A percentile compares a stretch with the other conserved stretches of the same genome.
phyloP scores from a whole-genome alignment of 2,888 invertebrate genomes.

The Camponotus fellah region DNA sequence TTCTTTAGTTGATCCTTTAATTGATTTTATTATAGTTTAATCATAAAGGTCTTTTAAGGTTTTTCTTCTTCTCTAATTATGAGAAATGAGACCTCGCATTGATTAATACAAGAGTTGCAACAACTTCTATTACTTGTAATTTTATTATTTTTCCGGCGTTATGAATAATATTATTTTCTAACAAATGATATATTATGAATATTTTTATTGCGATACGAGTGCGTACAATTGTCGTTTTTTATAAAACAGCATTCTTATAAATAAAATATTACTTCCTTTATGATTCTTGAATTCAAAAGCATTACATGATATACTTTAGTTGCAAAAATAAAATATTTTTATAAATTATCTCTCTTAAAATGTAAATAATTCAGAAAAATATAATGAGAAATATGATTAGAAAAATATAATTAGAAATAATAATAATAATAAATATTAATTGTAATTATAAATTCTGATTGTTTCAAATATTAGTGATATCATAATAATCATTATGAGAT shows the following conservation, averaged over 20 bases:
- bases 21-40: not conserved
- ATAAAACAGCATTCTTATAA: not conserved
- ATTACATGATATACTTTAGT: not conserved
- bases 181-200: not conserved
- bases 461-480: not conserved
- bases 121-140: not conserved
- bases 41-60: not conserved
- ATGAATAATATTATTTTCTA: not conserved
- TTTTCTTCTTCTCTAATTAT: no score
- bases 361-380: not conserved
- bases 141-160: not conserved
- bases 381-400: not conserved
- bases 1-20: not conserved
- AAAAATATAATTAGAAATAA: not conserved
- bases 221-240: conserved; percentile 25
- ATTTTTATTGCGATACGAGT: not conserved
- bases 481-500: not conserved
- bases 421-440: not conserved
- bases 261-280: not conserved
- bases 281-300: not conserved
- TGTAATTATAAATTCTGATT: not conserved
- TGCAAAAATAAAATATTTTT: not conserved
- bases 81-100: no score
- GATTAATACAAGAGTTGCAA: not conserved
- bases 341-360: not conserved